phyloP scores from a whole-genome alignment of 1,140 invertebrate species.

The Zaprionus inermis region DNA sequence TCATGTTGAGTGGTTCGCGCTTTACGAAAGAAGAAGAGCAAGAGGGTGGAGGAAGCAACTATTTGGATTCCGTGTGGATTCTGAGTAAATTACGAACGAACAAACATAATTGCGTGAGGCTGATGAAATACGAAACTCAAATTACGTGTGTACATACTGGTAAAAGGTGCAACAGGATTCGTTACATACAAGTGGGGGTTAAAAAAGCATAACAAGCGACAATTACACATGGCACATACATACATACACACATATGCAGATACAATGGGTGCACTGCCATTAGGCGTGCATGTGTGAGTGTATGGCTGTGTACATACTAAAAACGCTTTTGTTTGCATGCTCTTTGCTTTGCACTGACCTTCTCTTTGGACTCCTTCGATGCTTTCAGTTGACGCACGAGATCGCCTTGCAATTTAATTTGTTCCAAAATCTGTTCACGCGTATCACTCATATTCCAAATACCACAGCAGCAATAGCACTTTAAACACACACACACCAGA shows the following conservation, averaged over 20 bases:
- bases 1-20: constrained; percentile 13
- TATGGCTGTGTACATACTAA: constrained; percentile 17
- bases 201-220: constrained; percentile 17
- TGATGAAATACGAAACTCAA: constrained; percentile 41
- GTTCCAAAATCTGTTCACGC: constrained; percentile 86
- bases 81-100: neutral
- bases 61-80: constrained; percentile 5
- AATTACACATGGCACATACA: constrained; percentile 18
- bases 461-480: constrained; percentile 38
- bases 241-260: neutral
- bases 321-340: constrained; percentile 14
- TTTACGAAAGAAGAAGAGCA: neutral
- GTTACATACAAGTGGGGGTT: constrained; percentile 5
- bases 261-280: constrained; percentile 17
- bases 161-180: constrained; percentile 28
- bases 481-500: constrained; percentile 18
- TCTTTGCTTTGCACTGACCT: constrained; percentile 85
- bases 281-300: constrained; percentile 2
- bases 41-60: neutral
- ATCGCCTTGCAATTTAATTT: constrained; percentile 92
- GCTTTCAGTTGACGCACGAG: constrained; percentile 92
- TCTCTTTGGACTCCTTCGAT: constrained; percentile 89
- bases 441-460: constrained; percentile 84
- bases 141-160: constrained; percentile 16
- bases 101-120: constrained; percentile 14